A percentile compares a stretch with the other conserved stretches of the same genome.
Evolutionary conservation across 2,797 vertebrate species (phyloP).

Genomic region (Centropyge bicolor): DNA sequence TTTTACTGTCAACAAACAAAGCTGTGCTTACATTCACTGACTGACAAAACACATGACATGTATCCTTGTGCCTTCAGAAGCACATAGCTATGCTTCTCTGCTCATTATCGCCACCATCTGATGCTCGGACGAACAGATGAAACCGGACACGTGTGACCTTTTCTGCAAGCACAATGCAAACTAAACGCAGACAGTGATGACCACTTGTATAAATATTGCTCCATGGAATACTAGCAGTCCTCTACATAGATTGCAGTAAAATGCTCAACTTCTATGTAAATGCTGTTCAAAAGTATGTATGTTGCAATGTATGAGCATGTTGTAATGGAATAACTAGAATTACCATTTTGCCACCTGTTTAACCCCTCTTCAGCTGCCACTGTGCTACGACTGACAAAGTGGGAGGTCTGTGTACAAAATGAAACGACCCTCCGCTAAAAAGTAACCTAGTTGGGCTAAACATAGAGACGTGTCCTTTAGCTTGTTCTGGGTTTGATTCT

Average conservation of each 20-base stretch:
- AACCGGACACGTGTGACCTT: too few relatives aligned
- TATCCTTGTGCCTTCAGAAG: too few relatives aligned
- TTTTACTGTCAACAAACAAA: too few relatives aligned
- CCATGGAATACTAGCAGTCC: neutral
- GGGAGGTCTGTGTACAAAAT: conserved; percentile 59
- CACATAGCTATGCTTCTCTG: too few relatives aligned
- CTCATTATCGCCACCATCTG: too few relatives aligned
- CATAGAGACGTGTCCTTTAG: conserved; percentile 54
- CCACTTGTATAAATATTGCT: neutral
- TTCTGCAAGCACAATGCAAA: neutral
- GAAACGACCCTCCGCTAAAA: conserved; percentile 62
- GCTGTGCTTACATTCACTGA: too few relatives aligned
- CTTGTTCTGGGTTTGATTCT: conserved; percentile 57
- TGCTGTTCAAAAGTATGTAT: conserved; percentile 19
- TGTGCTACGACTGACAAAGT: conserved; percentile 39
- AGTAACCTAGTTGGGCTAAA: conserved; percentile 63
- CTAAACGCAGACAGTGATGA: neutral
- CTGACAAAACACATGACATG: too few relatives aligned
- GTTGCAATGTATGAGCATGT: too few relatives aligned
- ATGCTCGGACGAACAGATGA: too few relatives aligned
- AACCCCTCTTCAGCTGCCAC: conserved; percentile 15
- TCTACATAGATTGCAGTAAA: neutral
- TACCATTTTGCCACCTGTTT: conserved; percentile 57
- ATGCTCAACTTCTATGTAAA: neutral
- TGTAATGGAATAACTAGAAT: conserved; percentile 23